phyloP scores from a whole-genome alignment of 2,113 vertebrate species.

The Callopanchax toddi region DNA sequence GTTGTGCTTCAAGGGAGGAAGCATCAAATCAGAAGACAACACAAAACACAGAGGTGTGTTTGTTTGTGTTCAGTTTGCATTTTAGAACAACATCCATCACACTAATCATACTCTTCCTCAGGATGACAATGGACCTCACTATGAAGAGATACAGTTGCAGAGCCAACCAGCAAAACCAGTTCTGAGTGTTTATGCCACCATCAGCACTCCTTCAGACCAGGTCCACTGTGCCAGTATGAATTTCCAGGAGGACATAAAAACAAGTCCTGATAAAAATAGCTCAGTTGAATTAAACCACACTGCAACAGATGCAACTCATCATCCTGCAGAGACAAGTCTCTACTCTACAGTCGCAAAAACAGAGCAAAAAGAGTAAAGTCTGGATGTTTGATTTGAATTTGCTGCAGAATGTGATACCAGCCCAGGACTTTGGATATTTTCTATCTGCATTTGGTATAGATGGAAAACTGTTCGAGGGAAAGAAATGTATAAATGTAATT shows the following conservation, averaged over 20 bases:
- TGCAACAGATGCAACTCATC: neutral
- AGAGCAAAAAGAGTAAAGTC: neutral
- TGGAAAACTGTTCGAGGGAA: no score
- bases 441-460: no score
- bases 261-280: neutral
- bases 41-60: conserved; percentile 29
- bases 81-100: neutral
- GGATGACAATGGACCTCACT: conserved; percentile 2
- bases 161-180: neutral
- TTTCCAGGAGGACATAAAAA: neutral
- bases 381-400: neutral
- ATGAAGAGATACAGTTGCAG: conserved; percentile 29
- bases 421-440: no score
- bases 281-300: neutral
- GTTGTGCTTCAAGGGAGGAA: conserved; percentile 13
- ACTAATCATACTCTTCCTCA: conserved; percentile 1
- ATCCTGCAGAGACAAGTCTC: conserved; percentile 12
- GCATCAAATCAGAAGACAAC: conserved; percentile 2
- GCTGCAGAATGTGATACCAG: neutral
- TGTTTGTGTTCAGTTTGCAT: conserved; percentile 18
- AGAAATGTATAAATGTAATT: no score
- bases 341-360: conserved; percentile 9
- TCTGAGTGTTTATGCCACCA: neutral
- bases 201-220: conserved; percentile 8
- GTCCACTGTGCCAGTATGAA: conserved; percentile 28